A percentile compares a stretch with the other conserved stretches of the same genome.
Conservation (phyloP, 2,797 vertebrate species). For the Malurus splendens region DNA sequence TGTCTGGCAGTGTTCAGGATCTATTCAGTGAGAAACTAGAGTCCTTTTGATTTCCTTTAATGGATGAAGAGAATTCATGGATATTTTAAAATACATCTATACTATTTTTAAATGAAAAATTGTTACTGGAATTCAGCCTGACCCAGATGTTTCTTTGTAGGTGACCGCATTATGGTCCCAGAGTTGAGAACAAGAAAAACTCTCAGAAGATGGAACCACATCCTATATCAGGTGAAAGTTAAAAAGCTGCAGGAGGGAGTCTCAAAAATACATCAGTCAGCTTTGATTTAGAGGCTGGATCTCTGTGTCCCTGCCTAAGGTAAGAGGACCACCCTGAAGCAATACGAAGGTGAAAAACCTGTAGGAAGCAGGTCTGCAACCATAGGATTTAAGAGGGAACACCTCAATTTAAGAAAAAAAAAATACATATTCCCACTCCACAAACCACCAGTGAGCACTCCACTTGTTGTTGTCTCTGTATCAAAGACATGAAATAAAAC, state of each 20-base stretch:
- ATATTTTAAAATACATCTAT: not conserved
- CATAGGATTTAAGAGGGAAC: not conserved
- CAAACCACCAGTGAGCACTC: accelerated
- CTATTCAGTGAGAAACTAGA: not conserved
- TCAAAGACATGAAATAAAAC: not conserved
- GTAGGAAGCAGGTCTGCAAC: not conserved
- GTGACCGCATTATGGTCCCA: not conserved
- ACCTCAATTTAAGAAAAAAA: not conserved
- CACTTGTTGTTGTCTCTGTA: not conserved
- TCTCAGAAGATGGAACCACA: not conserved
- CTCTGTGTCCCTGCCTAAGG: not conserved
- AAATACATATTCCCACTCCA: not conserved
- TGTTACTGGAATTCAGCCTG: not conserved
- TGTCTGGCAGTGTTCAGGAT: not conserved
- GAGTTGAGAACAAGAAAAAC: not conserved
- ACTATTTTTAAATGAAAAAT: not conserved
- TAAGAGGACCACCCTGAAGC: not conserved
- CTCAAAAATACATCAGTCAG: not conserved
- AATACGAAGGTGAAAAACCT: not conserved
- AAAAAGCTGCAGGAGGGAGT: not conserved
- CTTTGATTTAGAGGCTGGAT: not conserved
- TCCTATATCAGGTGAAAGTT: not conserved
- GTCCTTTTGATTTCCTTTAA: not conserved
- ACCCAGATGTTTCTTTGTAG: not conserved
- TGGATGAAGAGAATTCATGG: not conserved